Conservation (phyloP, 1,140 invertebrate genomes). For the Sesamia nonagrioides region DNA sequence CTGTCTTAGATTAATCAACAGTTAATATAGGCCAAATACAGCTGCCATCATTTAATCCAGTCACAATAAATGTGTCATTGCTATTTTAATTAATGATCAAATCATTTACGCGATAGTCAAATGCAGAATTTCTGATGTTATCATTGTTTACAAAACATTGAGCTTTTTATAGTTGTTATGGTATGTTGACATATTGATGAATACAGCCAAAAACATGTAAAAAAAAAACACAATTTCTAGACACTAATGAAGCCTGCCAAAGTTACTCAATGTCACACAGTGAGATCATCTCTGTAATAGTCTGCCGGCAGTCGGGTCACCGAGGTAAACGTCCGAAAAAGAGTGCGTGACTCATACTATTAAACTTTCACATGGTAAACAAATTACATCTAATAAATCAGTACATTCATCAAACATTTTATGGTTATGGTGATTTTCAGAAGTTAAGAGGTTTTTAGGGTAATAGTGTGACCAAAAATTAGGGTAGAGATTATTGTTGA, state of each 20-base stretch:
- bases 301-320: slow-evolving; percentile 42
- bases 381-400: slow-evolving; percentile 49
- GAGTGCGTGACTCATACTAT: slow-evolving; percentile 67
- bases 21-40: background rate
- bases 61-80: slow-evolving; percentile 3
- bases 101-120: background rate
- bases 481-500: background rate
- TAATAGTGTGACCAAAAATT: background rate
- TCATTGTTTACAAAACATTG: slow-evolving; percentile 17
- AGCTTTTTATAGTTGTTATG: background rate
- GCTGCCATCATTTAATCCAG: background rate
- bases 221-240: slow-evolving; percentile 10
- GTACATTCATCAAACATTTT: background rate
- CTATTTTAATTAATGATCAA: slow-evolving; percentile 9
- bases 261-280: slow-evolving; percentile 43
- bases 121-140: background rate
- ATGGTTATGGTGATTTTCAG: no score
- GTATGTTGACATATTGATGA: background rate
- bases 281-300: slow-evolving; percentile 49
- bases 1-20: background rate
- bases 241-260: slow-evolving; percentile 23
- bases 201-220: background rate
- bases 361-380: slow-evolving; percentile 62
- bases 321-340: slow-evolving; percentile 69
- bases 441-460: background rate